A percentile compares a stretch with the other conserved stretches of the same genome.
These are phyloP conservation scores for Dryobotodes eremita DNA, from an alignment of 2,888 invertebrate species.

Conservation along the genomic window DNA sequence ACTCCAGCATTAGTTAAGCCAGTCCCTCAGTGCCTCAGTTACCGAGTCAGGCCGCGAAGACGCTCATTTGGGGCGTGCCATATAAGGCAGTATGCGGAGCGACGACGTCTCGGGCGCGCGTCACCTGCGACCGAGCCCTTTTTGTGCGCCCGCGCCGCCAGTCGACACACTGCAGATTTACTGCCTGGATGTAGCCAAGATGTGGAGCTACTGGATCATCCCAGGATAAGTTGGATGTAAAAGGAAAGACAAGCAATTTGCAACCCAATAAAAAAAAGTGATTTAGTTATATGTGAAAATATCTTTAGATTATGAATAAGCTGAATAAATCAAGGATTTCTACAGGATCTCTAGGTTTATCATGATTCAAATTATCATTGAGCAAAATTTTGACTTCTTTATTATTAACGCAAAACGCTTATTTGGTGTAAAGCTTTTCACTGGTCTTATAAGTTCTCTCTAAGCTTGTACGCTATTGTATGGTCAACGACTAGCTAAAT, in stretches of 20 bases:
- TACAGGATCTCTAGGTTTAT: no score
- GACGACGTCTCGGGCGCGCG: slow-evolving; percentile 61
- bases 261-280: no score
- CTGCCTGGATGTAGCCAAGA: slow-evolving; percentile 38
- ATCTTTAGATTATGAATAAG: not conserved
- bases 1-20: slow-evolving; percentile 2
- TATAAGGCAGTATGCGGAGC: slow-evolving; percentile 62
- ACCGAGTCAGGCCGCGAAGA: slow-evolving; percentile 45
- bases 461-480: not conserved
- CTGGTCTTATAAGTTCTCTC: not conserved
- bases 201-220: slow-evolving; percentile 38
- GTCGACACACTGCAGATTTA: slow-evolving; percentile 66
- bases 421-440: not conserved
- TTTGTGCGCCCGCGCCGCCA: slow-evolving; percentile 62
- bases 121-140: slow-evolving; percentile 66
- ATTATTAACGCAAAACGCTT: not conserved
- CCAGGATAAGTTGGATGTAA: no score
- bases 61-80: slow-evolving; percentile 63
- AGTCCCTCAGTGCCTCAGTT: slow-evolving; percentile 5
- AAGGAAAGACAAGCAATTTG: no score
- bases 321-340: not conserved
- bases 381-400: not conserved
- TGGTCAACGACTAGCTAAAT: not conserved
- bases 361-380: not conserved
- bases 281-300: no score